A percentile compares a stretch with the other conserved stretches of the same genome.
phyloP scores from a whole-genome alignment of 2,113 vertebrate species.

The Eretmodus cyanostictus region DNA sequence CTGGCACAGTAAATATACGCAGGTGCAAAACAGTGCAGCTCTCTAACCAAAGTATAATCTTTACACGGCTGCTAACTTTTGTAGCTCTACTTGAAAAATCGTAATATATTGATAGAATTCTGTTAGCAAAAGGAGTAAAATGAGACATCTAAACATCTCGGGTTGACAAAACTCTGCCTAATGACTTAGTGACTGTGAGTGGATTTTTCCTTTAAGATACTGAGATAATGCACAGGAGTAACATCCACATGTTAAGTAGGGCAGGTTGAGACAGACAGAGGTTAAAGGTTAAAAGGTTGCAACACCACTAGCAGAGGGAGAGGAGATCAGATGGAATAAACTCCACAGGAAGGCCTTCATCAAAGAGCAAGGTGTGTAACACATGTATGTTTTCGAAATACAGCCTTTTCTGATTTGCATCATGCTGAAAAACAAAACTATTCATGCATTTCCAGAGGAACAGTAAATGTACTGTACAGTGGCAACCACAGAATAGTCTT shows the following conservation, averaged over 20 bases:
- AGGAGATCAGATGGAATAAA: background rate
- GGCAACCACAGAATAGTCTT: background rate
- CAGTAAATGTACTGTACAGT: background rate
- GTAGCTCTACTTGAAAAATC: background rate
- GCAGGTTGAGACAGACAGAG: constrained; percentile 58
- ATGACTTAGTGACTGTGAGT: background rate
- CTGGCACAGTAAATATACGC: background rate
- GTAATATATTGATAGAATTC: background rate
- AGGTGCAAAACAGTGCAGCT: background rate
- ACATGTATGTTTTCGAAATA: background rate
- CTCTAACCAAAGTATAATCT: background rate
- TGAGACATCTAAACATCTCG: background rate
- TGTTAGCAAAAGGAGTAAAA: background rate
- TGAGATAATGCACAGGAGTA: background rate
- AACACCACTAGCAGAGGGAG: background rate
- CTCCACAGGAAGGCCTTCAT: background rate
- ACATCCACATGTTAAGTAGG: background rate
- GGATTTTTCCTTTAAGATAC: background rate
- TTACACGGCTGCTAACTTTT: background rate
- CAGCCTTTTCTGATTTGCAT: background rate
- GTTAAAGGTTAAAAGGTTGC: constrained; percentile 22
- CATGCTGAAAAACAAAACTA: background rate
- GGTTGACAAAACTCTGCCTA: background rate
- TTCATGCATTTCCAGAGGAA: constrained; percentile 24
- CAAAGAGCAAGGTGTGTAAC: background rate